phyloP scores from a whole-genome alignment of 1,140 invertebrate genomes.

The Philotrypesis tridentata region DNA sequence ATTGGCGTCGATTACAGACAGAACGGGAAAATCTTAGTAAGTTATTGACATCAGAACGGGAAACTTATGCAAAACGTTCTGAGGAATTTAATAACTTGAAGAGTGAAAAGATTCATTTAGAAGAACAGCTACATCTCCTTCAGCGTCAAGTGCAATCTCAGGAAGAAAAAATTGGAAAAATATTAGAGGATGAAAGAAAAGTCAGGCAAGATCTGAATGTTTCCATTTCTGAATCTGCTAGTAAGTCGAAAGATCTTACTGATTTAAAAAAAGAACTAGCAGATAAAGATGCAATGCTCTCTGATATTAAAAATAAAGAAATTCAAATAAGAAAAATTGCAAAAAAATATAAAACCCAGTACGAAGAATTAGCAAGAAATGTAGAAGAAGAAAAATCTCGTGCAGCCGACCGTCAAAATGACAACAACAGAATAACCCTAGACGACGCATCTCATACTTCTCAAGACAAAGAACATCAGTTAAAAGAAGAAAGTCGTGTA shows the following conservation, averaged over 20 bases:
- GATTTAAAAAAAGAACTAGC: conserved; percentile 81
- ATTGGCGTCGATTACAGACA: conserved; percentile 89
- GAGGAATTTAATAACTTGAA: conserved; percentile 80
- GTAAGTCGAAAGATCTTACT: conserved; percentile 77
- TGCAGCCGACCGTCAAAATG: conserved; percentile 67
- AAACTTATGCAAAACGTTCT: conserved; percentile 78
- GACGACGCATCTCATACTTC: conserved; percentile 67
- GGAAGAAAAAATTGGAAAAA: conserved; percentile 72
- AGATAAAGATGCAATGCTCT: conserved; percentile 80
- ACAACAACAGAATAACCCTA: conserved; percentile 55
- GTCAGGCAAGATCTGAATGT: conserved; percentile 77
- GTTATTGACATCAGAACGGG: conserved; percentile 83
- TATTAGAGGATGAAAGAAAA: conserved; percentile 73
- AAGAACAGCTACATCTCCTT: conserved; percentile 80
- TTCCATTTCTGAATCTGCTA: conserved; percentile 71
- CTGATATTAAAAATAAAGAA: conserved; percentile 85
- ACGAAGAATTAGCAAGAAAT: conserved; percentile 81
- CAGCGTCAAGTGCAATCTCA: conserved; percentile 75
- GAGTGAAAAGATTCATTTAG: conserved; percentile 82
- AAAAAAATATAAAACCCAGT: conserved; percentile 92
- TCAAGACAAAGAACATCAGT: conserved; percentile 68
- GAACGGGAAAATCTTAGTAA: conserved; percentile 87
- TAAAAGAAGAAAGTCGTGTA: conserved; percentile 73
- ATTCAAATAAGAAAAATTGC: conserved; percentile 92
- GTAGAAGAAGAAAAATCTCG: conserved; percentile 78